Conservation (phyloP, 2,113 vertebrate genomes). For the Montifringilla adamsi region DNA sequence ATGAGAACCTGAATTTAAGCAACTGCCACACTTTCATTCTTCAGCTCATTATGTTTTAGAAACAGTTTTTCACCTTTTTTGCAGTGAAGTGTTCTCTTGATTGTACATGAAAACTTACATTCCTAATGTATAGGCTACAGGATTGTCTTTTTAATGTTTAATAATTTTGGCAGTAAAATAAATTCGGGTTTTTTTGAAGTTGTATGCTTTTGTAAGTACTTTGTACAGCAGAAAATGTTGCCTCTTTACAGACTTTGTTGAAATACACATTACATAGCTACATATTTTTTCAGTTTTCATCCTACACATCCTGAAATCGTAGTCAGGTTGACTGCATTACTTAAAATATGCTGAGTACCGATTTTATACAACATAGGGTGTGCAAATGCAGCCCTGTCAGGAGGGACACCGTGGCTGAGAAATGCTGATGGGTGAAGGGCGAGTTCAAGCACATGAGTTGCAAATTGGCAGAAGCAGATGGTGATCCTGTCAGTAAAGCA, state of each 20-base stretch:
- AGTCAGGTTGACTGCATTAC: background rate
- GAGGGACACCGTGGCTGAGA: background rate
- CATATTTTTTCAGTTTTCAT: background rate
- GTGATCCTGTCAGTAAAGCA: background rate
- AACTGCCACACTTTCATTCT: background rate
- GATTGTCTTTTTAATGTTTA: constrained; percentile 46
- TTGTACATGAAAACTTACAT: constrained; percentile 58
- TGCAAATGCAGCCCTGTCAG: background rate
- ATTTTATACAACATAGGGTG: background rate
- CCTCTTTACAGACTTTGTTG: background rate
- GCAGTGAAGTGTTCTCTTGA: constrained; percentile 45
- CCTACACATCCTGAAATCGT: background rate
- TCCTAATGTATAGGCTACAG: constrained; percentile 53
- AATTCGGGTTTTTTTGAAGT: constrained; percentile 52
- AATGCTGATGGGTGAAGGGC: accelerated
- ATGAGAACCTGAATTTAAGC: background rate
- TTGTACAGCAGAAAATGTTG: background rate
- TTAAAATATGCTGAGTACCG: background rate
- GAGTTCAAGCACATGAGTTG: background rate
- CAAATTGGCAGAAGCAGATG: background rate
- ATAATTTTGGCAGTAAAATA: constrained; percentile 62
- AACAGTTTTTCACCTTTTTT: constrained; percentile 36
- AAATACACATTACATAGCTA: constrained; percentile 4
- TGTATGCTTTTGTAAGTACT: constrained; percentile 45
- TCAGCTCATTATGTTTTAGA: background rate